Percentiles rank a stretch among this genome's conserved stretches.
phyloP scores from a whole-genome alignment of 2,888 invertebrate genomes.

The Sinohyriopsis cumingii region DNA sequence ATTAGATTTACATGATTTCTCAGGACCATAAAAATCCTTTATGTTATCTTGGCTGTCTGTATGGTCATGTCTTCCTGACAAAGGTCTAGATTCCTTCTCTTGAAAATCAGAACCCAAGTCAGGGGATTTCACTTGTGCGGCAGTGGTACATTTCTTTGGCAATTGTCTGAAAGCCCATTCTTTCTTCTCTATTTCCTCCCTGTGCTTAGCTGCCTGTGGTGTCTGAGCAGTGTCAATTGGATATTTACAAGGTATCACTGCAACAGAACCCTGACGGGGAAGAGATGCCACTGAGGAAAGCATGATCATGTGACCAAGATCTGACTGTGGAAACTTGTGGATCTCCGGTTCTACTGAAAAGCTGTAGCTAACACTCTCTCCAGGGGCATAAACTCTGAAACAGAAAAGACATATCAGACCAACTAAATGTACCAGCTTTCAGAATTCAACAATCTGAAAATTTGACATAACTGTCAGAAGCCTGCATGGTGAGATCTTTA shows the following conservation, averaged over 20 bases:
- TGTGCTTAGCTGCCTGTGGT: constrained; percentile 12
- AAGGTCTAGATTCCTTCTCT: too few relatives aligned
- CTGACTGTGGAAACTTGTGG: constrained; percentile 65
- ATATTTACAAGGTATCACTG: constrained; percentile 34
- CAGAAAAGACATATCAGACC: constrained; percentile 1
- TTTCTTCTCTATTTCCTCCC: constrained; percentile 6
- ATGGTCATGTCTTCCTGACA: too few relatives aligned
- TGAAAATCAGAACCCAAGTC: too few relatives aligned
- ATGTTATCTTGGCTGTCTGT: too few relatives aligned
- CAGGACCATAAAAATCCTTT: too few relatives aligned
- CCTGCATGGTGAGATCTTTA: too few relatives aligned
- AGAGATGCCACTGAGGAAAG: constrained; percentile 75
- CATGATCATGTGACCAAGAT: constrained; percentile 66
- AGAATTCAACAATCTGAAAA: too few relatives aligned
- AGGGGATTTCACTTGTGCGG: too few relatives aligned
- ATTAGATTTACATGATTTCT: too few relatives aligned
- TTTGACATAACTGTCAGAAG: too few relatives aligned
- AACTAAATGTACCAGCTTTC: too few relatives aligned
- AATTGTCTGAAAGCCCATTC: constrained; percentile 2
- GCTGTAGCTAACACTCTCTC: constrained; percentile 78
- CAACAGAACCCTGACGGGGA: constrained; percentile 39
- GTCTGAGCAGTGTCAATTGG: constrained; percentile 15
- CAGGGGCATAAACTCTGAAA: constrained; percentile 78
- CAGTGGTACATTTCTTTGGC: not conserved
- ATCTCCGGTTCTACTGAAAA: constrained; percentile 69